Percentiles rank a stretch among this genome's conserved stretches.
phyloP scores from a whole-genome alignment of 92 coral and sea anemone species.

The Paragorgia papillata region DNA sequence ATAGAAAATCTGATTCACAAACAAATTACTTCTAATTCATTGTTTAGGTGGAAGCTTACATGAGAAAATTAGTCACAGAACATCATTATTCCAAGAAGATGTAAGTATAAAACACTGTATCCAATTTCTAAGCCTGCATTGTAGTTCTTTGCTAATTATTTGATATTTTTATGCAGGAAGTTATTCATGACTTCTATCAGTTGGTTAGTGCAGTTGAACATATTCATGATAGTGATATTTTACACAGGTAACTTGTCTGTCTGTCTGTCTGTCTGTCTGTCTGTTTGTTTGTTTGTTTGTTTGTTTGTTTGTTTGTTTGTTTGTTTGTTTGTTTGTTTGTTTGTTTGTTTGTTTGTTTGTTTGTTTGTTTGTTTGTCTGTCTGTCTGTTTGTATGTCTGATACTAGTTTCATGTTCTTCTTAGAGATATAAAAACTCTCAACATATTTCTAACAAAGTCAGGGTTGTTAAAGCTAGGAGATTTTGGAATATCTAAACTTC shows the following conservation, averaged over 20 bases:
- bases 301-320: too few species aligned
- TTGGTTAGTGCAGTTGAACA: conserved; percentile 84
- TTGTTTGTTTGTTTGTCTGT: too few species aligned
- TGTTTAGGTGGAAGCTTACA: conserved; percentile 88
- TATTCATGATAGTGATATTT: conserved; percentile 92
- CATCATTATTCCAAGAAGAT: conserved; percentile 85
- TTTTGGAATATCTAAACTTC: conserved; percentile 96
- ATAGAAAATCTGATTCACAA: too few species aligned
- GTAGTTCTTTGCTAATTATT: too few species aligned
- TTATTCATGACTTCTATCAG: conserved; percentile 95
- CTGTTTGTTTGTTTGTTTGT: too few species aligned
- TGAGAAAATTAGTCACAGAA: conserved; percentile 79
- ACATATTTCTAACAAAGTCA: conserved; percentile 91
- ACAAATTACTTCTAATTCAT: not conserved
- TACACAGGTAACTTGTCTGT: conserved; percentile 98
- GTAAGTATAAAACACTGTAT: conserved; percentile 60
- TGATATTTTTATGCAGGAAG: conserved; percentile 59
- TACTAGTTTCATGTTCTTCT: not conserved
- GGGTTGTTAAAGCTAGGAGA: conserved; percentile 96
- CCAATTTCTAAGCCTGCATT: too few species aligned
- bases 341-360: too few species aligned
- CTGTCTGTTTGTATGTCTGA: not conserved
- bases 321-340: too few species aligned
- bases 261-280: too few species aligned
- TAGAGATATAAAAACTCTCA: conserved; percentile 89